Conservation (phyloP, 2,888 invertebrate genomes). For the Drosophila kanekoi region DNA sequence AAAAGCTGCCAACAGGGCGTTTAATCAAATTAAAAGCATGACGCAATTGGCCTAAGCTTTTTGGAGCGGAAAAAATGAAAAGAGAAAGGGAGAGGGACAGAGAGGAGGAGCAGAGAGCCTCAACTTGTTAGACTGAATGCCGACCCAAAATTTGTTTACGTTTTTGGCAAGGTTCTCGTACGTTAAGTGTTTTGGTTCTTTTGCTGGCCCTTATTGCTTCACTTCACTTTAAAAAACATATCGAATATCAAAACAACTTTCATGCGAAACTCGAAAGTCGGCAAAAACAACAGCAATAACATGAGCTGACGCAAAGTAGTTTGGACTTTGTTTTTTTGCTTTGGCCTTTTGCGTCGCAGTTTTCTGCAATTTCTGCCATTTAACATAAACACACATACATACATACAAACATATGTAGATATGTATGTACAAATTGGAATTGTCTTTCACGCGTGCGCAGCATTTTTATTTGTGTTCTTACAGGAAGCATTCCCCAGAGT, state of each 20-base stretch:
- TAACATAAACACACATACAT: neutral
- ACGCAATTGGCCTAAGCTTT: slow-evolving; percentile 56
- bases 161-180: slow-evolving; percentile 31
- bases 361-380: slow-evolving; percentile 29
- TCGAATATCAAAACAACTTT: slow-evolving; percentile 65
- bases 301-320: slow-evolving; percentile 59
- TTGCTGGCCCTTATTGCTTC: slow-evolving; percentile 18
- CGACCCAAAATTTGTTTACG: slow-evolving; percentile 49
- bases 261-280: slow-evolving; percentile 36
- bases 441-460: slow-evolving; percentile 49
- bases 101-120: neutral
- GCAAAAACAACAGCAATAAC: slow-evolving; percentile 2
- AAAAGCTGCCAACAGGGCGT: slow-evolving; percentile 21
- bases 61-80: neutral
- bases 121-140: slow-evolving; percentile 44
- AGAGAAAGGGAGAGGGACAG: neutral
- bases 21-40: slow-evolving; percentile 52
- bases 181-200: slow-evolving; percentile 9
- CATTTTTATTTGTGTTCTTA: slow-evolving; percentile 37
- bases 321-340: slow-evolving; percentile 54
- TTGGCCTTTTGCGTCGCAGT: slow-evolving; percentile 59
- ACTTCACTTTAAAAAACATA: slow-evolving; percentile 27
- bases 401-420: neutral
- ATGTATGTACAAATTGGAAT: neutral
- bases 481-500: slow-evolving; percentile 30